Evolutionary conservation across 2,888 invertebrate species (phyloP).

Genomic region (Thereva nobilitata): DNA sequence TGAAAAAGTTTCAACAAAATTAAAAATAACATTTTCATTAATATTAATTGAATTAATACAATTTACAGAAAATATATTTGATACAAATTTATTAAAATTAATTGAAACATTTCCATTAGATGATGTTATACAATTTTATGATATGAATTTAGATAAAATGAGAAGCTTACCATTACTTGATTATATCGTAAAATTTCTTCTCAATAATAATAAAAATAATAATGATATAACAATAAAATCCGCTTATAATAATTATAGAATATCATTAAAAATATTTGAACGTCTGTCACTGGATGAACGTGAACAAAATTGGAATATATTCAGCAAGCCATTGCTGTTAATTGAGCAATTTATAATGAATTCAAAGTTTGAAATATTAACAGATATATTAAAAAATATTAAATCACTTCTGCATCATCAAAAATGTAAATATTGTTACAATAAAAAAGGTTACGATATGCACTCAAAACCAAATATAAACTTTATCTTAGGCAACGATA

Average conservation of each 20-base stretch:
- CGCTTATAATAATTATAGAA: conserved; percentile 65
- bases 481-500: conserved; percentile 5
- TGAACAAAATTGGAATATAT: conserved; percentile 65
- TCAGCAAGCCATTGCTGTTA: conserved; percentile 73
- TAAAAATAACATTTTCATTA: conserved; percentile 43
- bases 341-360: conserved; percentile 89
- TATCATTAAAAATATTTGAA: conserved; percentile 71
- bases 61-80: conserved; percentile 44
- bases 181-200: conserved; percentile 67
- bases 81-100: conserved; percentile 58
- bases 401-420: conserved; percentile 6
- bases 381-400: conserved; percentile 60
- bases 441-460: conserved; percentile 51
- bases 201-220: conserved; percentile 52
- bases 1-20: conserved; percentile 9
- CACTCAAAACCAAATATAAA: not conserved
- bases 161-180: conserved; percentile 67
- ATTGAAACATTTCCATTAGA: conserved; percentile 64
- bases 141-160: conserved; percentile 66
- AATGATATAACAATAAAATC: conserved; percentile 57
- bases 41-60: conserved; percentile 49
- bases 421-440: conserved; percentile 52
- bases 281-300: conserved; percentile 65
- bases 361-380: conserved; percentile 71
- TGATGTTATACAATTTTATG: conserved; percentile 67